Percentiles rank a stretch among this genome's conserved stretches.
Evolutionary conservation across 2,888 invertebrate species (phyloP).

Genomic region (Tortricodes alternella): DNA sequence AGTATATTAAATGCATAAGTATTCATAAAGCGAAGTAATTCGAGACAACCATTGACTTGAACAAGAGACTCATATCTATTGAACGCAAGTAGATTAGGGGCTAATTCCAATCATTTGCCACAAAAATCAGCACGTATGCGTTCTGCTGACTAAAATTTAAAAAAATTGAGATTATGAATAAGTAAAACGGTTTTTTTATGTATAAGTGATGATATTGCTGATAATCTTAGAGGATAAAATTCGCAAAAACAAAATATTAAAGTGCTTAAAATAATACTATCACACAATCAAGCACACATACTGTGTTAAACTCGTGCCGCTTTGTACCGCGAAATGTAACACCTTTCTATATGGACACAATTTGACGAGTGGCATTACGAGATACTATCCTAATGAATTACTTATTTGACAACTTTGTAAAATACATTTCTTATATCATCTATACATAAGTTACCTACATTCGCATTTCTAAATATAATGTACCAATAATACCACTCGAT

Average conservation of each 20-base stretch:
- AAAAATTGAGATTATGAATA: no score
- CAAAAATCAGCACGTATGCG: no score
- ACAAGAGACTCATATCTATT: neutral
- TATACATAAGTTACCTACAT: slow-evolving; percentile 19
- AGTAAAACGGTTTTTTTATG: no score
- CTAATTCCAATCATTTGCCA: no score
- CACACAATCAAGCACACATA: slow-evolving; percentile 56
- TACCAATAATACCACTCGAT: slow-evolving; percentile 49
- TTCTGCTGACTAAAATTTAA: no score
- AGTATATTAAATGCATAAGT: slow-evolving; percentile 28
- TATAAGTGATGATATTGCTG: no score
- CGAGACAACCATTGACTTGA: neutral
- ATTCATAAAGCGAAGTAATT: slow-evolving; percentile 8
- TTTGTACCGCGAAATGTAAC: slow-evolving; percentile 76
- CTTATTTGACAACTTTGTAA: slow-evolving; percentile 36
- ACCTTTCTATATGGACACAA: slow-evolving; percentile 54
- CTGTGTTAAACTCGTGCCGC: slow-evolving; percentile 35
- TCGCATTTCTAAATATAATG: slow-evolving; percentile 10
- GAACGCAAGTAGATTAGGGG: no score
- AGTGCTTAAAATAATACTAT: slow-evolving; percentile 37
- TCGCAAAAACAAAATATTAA: slow-evolving; percentile 8
- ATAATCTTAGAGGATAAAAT: neutral
- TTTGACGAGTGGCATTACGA: slow-evolving; percentile 47
- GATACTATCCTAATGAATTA: slow-evolving; percentile 50
- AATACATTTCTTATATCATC: slow-evolving; percentile 20